These are phyloP conservation scores for Herpailurus yagouaroundi DNA, from an alignment of 2,113 vertebrate species.

Conservation along the genomic window DNA sequence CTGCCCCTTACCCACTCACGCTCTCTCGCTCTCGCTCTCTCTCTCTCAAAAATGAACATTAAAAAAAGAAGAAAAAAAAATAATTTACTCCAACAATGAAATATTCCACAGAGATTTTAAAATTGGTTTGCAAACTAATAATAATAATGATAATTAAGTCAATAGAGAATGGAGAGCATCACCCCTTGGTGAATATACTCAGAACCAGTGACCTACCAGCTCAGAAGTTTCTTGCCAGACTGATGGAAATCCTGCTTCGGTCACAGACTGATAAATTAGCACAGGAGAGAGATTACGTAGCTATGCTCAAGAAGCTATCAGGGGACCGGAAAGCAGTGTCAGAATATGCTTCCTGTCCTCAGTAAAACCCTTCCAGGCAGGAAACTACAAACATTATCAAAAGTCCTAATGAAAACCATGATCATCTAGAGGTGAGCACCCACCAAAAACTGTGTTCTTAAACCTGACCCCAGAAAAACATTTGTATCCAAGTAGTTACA, in stretches of 20 bases:
- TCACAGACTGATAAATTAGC: conserved; percentile 46
- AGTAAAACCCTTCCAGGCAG: conserved; percentile 6
- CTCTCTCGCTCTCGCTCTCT: too few species aligned
- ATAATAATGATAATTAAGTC: neutral
- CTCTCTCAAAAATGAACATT: too few species aligned
- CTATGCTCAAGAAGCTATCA: neutral
- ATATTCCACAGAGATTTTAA: neutral
- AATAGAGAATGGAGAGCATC: neutral
- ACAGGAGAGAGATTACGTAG: neutral
- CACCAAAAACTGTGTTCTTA: neutral
- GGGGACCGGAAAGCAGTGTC: neutral
- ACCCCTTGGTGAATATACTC: neutral
- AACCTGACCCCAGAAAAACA: neutral
- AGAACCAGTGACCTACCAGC: neutral
- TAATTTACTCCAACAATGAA: neutral
- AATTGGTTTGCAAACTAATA: neutral
- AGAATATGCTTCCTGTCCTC: neutral
- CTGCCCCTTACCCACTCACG: rapidly evolving
- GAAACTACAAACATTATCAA: neutral
- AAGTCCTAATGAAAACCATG: neutral
- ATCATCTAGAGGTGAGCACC: neutral
- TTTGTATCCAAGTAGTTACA: neutral
- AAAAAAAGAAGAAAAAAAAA: neutral
- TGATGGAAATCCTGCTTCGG: conserved; percentile 41
- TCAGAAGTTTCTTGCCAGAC: neutral